Conservation (phyloP, 1,140 invertebrate species). For the Drosophila eugracilis region DNA sequence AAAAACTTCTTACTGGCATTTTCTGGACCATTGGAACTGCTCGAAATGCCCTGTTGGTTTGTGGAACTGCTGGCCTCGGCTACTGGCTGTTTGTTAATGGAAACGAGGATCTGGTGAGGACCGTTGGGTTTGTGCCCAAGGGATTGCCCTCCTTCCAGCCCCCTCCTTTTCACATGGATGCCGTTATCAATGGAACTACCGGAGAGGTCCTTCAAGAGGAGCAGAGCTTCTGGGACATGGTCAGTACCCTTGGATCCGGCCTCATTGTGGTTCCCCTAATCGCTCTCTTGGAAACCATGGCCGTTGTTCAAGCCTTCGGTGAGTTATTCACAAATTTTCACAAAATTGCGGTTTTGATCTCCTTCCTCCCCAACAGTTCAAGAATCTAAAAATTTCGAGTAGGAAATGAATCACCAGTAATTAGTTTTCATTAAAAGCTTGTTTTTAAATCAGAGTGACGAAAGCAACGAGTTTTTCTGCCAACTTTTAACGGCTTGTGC, state of each 20-base stretch:
- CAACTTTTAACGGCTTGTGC: slow-evolving; percentile 12
- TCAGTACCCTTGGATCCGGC: slow-evolving; percentile 90
- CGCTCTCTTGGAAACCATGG: slow-evolving; percentile 92
- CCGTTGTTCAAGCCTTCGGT: slow-evolving; percentile 92
- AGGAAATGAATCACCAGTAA: slow-evolving; percentile 19
- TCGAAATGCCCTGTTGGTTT: slow-evolving; percentile 91
- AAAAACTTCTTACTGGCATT: slow-evolving; percentile 86
- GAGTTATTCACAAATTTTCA: slow-evolving; percentile 26
- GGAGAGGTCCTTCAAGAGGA: slow-evolving; percentile 73
- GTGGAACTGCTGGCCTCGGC: slow-evolving; percentile 88
- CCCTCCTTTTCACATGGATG: slow-evolving; percentile 88
- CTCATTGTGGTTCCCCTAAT: slow-evolving; percentile 93
- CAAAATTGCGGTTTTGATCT: not conserved
- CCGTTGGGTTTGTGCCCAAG: slow-evolving; percentile 88
- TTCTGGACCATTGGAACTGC: slow-evolving; percentile 89
- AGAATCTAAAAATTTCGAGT: slow-evolving; percentile 2
- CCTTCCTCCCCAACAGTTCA: not conserved
- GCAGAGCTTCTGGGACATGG: slow-evolving; percentile 89
- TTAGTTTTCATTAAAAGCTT: slow-evolving; percentile 4
- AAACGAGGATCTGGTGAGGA: slow-evolving; percentile 64
- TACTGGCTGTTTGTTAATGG: slow-evolving; percentile 84
- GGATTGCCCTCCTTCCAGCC: slow-evolving; percentile 88
- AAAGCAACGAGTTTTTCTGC: slow-evolving; percentile 10
- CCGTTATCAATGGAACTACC: slow-evolving; percentile 84
- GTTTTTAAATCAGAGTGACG: not conserved